Evolutionary conservation across 2,888 invertebrate species (phyloP).

Genomic region (Stenchaetothrips biformis): DNA sequence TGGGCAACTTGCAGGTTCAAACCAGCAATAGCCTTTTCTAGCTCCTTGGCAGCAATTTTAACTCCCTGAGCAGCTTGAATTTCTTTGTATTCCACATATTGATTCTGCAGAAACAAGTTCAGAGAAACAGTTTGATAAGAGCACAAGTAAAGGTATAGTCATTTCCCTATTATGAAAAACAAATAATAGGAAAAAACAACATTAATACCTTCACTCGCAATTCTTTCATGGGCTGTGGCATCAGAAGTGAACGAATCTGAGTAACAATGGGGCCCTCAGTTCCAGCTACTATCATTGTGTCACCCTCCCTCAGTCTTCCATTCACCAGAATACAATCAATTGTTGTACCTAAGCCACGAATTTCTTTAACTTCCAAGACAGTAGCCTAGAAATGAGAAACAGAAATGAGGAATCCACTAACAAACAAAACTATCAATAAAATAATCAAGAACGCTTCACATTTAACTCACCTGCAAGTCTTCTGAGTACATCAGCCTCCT

Average conservation of each 20-base stretch:
- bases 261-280: slow-evolving; percentile 98
- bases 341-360: slow-evolving; percentile 94
- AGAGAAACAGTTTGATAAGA: slow-evolving; percentile 33
- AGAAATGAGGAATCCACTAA: slow-evolving; percentile 13
- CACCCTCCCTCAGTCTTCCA: slow-evolving; percentile 87
- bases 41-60: slow-evolving; percentile 95
- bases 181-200: background rate
- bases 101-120: slow-evolving; percentile 55
- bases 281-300: slow-evolving; percentile 91
- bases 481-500: slow-evolving; percentile 88
- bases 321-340: slow-evolving; percentile 98
- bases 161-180: slow-evolving; percentile 19
- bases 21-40: slow-evolving; percentile 96
- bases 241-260: slow-evolving; percentile 90
- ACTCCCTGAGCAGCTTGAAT: slow-evolving; percentile 96
- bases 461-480: slow-evolving; percentile 71
- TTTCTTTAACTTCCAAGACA: slow-evolving; percentile 76
- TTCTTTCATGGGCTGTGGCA: slow-evolving; percentile 98
- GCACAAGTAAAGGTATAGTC: background rate
- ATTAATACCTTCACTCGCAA: slow-evolving; percentile 79
- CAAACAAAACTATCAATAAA: background rate
- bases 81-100: slow-evolving; percentile 91
- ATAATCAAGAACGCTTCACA: background rate
- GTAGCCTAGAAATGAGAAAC: slow-evolving; percentile 42
- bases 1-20: slow-evolving; percentile 88